Percentiles rank a stretch among this genome's conserved stretches.
These are phyloP conservation scores for Nemotelus nigrinus DNA, from an alignment of 2,888 invertebrate species.

Conservation along the genomic window DNA sequence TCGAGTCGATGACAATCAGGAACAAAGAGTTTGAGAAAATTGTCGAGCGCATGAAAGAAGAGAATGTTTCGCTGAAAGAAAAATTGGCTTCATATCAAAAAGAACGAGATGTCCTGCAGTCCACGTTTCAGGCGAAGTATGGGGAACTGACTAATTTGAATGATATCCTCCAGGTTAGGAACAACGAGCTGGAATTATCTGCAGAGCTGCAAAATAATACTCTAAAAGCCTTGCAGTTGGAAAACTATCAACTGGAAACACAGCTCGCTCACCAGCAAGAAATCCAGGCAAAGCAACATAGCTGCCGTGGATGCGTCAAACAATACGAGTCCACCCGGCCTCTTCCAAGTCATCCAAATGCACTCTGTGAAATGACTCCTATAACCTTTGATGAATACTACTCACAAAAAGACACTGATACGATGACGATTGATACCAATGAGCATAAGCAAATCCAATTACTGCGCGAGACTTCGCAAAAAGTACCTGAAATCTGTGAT, in stretches of 20 bases:
- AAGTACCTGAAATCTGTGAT: slow-evolving; percentile 46
- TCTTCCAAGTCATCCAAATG: neutral
- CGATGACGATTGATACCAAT: neutral
- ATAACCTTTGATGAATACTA: neutral
- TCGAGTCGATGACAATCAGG: neutral
- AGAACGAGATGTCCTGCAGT: neutral
- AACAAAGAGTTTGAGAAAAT: neutral
- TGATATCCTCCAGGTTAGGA: neutral
- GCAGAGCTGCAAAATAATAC: neutral
- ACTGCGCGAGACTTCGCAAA: slow-evolving; percentile 45
- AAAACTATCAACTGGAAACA: slow-evolving; percentile 1
- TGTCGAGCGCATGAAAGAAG: neutral
- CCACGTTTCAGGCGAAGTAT: neutral
- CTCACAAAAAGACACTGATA: neutral
- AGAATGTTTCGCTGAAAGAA: neutral
- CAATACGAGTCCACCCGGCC: neutral
- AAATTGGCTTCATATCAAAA: neutral
- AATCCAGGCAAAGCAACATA: neutral
- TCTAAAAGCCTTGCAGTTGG: neutral
- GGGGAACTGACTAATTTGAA: neutral
- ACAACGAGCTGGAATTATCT: neutral
- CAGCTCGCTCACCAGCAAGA: neutral
- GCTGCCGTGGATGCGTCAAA: neutral
- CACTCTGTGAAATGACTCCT: neutral
- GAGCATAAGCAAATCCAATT: neutral